phyloP scores from a whole-genome alignment of 35 echinoderm and acorn worm species.

The Ophioderma brevispina region DNA sequence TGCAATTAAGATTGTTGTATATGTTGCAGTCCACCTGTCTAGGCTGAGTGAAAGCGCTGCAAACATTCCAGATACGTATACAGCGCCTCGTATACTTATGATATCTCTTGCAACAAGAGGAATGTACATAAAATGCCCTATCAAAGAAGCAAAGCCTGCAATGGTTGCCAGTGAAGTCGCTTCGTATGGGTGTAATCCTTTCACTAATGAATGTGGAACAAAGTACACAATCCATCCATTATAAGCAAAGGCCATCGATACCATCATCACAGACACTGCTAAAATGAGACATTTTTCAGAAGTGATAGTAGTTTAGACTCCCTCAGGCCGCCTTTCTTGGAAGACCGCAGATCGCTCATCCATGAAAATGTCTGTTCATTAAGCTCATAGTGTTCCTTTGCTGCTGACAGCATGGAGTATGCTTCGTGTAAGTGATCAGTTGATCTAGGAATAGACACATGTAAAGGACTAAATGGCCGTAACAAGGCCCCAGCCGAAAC shows the following conservation, averaged over 20 bases:
- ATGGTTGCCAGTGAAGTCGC: background rate
- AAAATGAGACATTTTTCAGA: no score
- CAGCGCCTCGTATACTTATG: background rate
- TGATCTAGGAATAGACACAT: no score
- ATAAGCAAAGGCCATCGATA: background rate
- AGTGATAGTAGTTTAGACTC: no score
- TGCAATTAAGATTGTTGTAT: background rate
- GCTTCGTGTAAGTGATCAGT: no score
- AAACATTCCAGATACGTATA: background rate
- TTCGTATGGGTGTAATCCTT: background rate
- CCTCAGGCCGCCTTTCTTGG: no score
- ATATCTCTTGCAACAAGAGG: background rate
- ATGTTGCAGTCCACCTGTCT: background rate
- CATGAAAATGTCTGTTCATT: no score
- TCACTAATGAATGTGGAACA: background rate
- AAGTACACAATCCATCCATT: background rate
- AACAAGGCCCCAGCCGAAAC: conserved; percentile 6
- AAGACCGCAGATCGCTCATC: no score
- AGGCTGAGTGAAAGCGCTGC: background rate
- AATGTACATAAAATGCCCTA: background rate
- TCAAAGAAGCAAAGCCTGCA: background rate
- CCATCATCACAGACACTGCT: no score
- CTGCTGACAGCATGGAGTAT: no score
- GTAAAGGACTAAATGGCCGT: no score
- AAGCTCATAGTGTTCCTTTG: no score